Conservation (phyloP, 1,140 invertebrate species). For the Pristionchus pacificus region DNA sequence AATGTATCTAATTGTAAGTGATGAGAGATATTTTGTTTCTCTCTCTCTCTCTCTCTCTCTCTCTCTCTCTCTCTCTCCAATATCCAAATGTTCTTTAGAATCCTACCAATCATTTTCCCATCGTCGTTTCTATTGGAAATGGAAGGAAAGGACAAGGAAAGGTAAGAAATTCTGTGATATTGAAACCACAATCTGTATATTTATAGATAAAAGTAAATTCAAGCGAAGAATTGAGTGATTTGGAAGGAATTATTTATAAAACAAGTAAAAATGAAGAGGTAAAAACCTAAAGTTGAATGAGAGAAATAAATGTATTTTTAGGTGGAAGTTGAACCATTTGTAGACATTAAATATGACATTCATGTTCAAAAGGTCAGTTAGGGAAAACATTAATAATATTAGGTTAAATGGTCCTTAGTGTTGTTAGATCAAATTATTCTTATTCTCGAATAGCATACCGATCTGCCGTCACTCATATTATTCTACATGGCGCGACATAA, state of each 20-base stretch:
- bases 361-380: conserved; percentile 25
- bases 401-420: no score
- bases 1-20: no score
- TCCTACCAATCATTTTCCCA: conserved; percentile 13
- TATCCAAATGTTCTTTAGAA: conserved; percentile 1
- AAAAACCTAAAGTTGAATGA: not conserved
- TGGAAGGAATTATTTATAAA: conserved; percentile 26
- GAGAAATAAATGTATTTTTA: conserved; percentile 1
- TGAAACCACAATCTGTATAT: not conserved
- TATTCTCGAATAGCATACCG: no score
- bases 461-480: no score
- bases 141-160: conserved; percentile 29
- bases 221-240: conserved; percentile 23
- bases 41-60: no score
- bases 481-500: no score
- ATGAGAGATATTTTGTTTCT: no score
- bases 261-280: conserved; percentile 9
- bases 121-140: conserved; percentile 23
- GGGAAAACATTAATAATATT: no score
- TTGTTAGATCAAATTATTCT: no score
- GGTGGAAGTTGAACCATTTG: conserved; percentile 33
- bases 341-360: conserved; percentile 31
- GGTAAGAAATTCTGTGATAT: not conserved
- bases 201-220: conserved; percentile 15
- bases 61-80: no score